phyloP scores from a whole-genome alignment of 2,888 invertebrate genomes.

The Cerastoderma edule region DNA sequence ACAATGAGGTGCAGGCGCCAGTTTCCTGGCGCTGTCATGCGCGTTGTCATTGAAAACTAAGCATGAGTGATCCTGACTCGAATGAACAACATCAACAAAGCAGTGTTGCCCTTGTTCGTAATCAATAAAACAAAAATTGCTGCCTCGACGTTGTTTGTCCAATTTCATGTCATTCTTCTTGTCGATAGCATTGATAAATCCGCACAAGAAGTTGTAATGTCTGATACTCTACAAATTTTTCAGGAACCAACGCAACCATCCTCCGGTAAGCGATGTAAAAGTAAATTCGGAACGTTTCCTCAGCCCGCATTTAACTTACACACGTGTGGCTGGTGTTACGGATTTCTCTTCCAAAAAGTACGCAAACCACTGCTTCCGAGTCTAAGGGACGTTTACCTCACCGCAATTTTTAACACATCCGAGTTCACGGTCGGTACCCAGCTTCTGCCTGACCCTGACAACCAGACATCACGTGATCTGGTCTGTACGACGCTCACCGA shows the following conservation, averaged over 20 bases:
- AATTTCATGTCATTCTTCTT: too few relatives aligned
- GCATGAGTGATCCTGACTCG: too few relatives aligned
- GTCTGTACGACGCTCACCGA: constrained; percentile 34
- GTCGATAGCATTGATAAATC: too few relatives aligned
- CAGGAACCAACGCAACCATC: constrained; percentile 3
- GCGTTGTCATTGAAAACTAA: too few relatives aligned
- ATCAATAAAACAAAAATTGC: too few relatives aligned
- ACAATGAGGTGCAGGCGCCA: too few relatives aligned
- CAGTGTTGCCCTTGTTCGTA: too few relatives aligned
- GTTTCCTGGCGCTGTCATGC: too few relatives aligned
- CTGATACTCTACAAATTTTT: too few relatives aligned
- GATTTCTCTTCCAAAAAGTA: constrained; percentile 32
- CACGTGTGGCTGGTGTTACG: constrained; percentile 49
- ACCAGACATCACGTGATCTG: constrained; percentile 20
- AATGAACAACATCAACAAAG: too few relatives aligned
- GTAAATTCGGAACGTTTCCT: constrained; percentile 35
- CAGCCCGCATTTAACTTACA: constrained; percentile 29
- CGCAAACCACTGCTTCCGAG: constrained; percentile 12
- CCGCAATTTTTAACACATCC: constrained; percentile 20
- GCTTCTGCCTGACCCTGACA: constrained; percentile 33
- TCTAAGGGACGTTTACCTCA: constrained; percentile 3
- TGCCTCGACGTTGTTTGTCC: too few relatives aligned
- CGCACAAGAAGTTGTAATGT: too few relatives aligned
- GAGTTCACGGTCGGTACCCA: constrained; percentile 1
- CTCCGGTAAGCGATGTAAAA: constrained; percentile 24